phyloP scores from a whole-genome alignment of 1,140 invertebrate genomes.

The Parapsyche elsis region DNA sequence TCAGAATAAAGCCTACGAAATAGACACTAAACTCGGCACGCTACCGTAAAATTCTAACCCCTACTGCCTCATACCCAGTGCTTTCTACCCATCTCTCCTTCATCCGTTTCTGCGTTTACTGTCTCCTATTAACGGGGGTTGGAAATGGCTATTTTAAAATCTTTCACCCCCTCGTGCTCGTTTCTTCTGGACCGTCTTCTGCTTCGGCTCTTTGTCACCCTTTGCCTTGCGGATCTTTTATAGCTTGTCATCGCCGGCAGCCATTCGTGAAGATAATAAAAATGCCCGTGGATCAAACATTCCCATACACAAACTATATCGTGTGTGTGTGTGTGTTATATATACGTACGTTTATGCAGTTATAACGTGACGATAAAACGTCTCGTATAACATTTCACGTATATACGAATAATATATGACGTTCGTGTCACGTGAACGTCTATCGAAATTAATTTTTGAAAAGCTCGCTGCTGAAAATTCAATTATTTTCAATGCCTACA shows the following conservation, averaged over 20 bases:
- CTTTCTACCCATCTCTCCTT: background rate
- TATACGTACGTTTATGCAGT: no score
- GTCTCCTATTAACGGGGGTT: conserved; percentile 36
- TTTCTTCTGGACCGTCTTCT: background rate
- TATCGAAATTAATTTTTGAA: no score
- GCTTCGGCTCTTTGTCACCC: conserved; percentile 11
- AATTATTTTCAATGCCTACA: no score
- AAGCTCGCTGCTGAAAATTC: no score
- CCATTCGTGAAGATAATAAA: background rate
- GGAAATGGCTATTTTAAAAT: conserved; percentile 35
- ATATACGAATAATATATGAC: no score
- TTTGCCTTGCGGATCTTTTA: conserved; percentile 18
- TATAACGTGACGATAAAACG: no score
- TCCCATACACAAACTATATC: background rate
- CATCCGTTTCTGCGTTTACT: conserved; percentile 32
- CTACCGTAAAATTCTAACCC: conserved; percentile 16
- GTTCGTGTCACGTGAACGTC: no score
- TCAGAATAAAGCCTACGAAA: conserved; percentile 36
- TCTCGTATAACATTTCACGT: no score
- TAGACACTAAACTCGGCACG: conserved; percentile 30
- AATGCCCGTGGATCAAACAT: background rate
- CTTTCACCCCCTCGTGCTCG: background rate
- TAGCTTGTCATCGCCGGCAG: conserved; percentile 1
- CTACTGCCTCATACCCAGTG: background rate
- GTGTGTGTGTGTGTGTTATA: background rate